Conservation (phyloP, 1,140 invertebrate species). For the Tetranychus cinnabarinus region DNA sequence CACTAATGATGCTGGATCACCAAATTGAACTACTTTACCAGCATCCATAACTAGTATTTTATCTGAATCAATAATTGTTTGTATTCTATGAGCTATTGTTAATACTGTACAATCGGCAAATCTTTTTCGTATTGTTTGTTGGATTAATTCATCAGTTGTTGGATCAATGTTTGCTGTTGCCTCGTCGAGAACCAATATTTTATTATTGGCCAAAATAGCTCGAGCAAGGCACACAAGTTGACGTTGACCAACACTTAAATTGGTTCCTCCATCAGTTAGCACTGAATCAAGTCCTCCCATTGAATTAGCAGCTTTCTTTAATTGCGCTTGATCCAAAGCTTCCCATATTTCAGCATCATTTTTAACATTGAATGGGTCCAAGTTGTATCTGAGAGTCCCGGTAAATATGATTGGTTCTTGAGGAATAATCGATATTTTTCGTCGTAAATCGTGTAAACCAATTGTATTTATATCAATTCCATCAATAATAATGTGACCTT, state of each 20-base stretch:
- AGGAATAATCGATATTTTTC: constrained; percentile 27
- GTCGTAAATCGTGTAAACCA: constrained; percentile 25
- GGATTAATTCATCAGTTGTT: constrained; percentile 19
- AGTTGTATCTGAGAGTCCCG: constrained; percentile 51
- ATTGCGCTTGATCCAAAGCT: constrained; percentile 49
- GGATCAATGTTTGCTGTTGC: constrained; percentile 24
- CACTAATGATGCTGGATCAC: constrained; percentile 26
- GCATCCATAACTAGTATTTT: constrained; percentile 11
- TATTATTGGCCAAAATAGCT: constrained; percentile 26
- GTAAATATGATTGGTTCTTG: constrained; percentile 56
- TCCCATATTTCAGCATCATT: constrained; percentile 40
- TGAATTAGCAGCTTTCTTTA: constrained; percentile 40
- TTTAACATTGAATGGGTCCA: constrained; percentile 56
- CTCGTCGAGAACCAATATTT: constrained; percentile 25
- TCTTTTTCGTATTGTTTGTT: constrained; percentile 17
- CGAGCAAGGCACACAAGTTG: constrained; percentile 38
- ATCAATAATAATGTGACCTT: constrained; percentile 20
- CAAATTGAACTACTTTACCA: background rate
- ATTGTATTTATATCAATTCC: constrained; percentile 24
- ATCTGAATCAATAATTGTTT: constrained; percentile 17
- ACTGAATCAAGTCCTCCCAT: constrained; percentile 37
- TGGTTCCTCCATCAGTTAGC: constrained; percentile 45
- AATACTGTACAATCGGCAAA: constrained; percentile 50
- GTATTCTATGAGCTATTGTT: constrained; percentile 44
- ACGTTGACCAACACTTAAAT: constrained; percentile 56